A percentile compares a stretch with the other conserved stretches of the same genome.
These are phyloP conservation scores for Bufo bufo DNA, from an alignment of 2,113 vertebrate genomes.

Conservation along the genomic window DNA sequence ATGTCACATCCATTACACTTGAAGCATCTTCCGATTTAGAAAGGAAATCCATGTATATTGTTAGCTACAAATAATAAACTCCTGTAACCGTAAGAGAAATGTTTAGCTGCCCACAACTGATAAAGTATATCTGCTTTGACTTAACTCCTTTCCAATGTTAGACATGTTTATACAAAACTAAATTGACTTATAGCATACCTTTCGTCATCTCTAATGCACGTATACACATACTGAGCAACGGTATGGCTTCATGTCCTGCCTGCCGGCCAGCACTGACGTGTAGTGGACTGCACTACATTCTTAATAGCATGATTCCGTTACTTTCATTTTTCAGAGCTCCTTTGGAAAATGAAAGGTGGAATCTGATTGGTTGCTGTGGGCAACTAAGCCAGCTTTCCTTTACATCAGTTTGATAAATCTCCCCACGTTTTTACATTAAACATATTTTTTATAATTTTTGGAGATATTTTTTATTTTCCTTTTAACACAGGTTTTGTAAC, in stretches of 20 bases:
- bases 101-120: constrained; percentile 12
- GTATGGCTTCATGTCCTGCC: background rate
- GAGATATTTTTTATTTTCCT: no score
- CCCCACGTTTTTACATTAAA: no score
- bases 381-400: no score
- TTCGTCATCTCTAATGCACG: constrained; percentile 2
- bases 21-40: constrained; percentile 6
- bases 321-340: no score
- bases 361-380: no score
- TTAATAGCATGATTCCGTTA: no score
- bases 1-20: constrained; percentile 19
- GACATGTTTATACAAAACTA: constrained; percentile 27
- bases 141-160: constrained; percentile 5
- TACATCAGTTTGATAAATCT: no score
- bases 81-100: constrained; percentile 2
- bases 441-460: no score
- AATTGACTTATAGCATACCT: background rate
- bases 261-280: background rate
- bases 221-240: background rate
- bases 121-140: constrained; percentile 2
- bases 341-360: no score
- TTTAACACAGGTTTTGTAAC: no score
- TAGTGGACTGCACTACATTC: background rate
- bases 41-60: constrained; percentile 28
- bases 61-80: constrained; percentile 34